Percentiles rank a stretch among this genome's conserved stretches.
These are phyloP conservation scores for Anoura caudifer DNA, from an alignment of 2,113 vertebrate genomes.

Conservation along the genomic window DNA sequence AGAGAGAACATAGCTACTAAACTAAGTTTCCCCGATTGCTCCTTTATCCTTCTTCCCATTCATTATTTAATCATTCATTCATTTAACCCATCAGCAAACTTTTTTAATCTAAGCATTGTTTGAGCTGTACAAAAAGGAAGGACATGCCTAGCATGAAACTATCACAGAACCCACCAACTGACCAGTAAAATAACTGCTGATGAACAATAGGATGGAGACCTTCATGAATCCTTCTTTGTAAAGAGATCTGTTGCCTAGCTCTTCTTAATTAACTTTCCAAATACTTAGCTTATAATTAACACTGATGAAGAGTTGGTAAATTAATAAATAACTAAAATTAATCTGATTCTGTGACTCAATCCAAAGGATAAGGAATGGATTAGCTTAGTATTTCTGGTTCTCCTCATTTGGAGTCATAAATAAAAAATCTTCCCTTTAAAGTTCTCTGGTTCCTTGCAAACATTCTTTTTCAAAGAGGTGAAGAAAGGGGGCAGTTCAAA, in stretches of 20 bases:
- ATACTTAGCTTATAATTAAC: not conserved
- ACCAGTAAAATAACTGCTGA: no score
- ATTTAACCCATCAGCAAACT: not conserved
- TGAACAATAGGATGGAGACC: not conserved
- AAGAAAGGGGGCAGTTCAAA: not conserved
- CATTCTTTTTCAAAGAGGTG: not conserved
- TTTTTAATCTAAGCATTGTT: not conserved
- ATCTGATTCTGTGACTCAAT: not conserved
- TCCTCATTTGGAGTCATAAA: not conserved
- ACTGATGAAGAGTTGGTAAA: not conserved
- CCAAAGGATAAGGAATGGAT: not conserved
- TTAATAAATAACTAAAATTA: not conserved
- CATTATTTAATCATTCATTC: not conserved
- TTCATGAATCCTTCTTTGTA: not conserved
- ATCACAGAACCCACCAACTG: not conserved
- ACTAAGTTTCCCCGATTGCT: not conserved
- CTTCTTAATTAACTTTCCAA: not conserved
- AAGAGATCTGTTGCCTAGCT: not conserved
- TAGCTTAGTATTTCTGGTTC: not conserved
- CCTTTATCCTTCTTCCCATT: not conserved
- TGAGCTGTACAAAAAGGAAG: not conserved
- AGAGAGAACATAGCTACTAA: not conserved
- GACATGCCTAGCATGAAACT: not conserved
- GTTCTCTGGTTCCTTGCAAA: not conserved
- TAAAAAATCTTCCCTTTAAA: not conserved